A percentile compares a stretch with the other conserved stretches of the same genome.
phyloP scores from a whole-genome alignment of 2,888 invertebrate genomes.

The Eristalis pertinax region DNA sequence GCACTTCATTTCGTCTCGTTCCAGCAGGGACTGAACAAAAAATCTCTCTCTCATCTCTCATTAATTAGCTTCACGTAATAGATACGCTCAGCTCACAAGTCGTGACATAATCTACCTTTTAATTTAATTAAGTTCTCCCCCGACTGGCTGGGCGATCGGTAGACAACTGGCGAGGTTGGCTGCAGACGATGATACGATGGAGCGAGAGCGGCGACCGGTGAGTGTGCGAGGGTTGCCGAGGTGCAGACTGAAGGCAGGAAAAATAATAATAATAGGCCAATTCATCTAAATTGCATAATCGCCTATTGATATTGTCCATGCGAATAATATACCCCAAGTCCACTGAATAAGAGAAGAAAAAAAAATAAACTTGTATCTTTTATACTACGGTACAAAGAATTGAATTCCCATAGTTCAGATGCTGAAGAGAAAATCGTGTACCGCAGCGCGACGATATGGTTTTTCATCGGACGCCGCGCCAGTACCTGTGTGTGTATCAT shows the following conservation, averaged over 20 bases:
- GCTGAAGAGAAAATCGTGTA: conserved; percentile 61
- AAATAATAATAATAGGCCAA: conserved; percentile 71
- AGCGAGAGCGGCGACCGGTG: too few species aligned
- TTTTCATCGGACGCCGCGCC: conserved; percentile 49
- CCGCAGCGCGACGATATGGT: conserved; percentile 63
- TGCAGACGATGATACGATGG: too few species aligned
- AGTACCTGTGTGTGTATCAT: conserved; percentile 47
- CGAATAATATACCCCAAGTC: conserved; percentile 72
- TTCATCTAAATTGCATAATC: conserved; percentile 74
- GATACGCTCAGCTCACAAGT: conserved; percentile 62
- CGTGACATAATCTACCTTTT: conserved; percentile 72
- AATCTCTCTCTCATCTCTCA: conserved; percentile 23
- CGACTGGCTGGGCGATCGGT: conserved; percentile 6
- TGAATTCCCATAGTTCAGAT: conserved; percentile 65
- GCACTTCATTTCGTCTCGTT: neutral
- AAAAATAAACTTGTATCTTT: conserved; percentile 49
- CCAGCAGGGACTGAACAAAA: conserved; percentile 31
- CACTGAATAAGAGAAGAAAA: neutral
- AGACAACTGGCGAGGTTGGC: neutral
- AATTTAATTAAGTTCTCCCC: conserved; percentile 71
- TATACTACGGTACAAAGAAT: conserved; percentile 40
- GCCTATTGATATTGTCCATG: conserved; percentile 73
- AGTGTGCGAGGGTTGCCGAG: conserved; percentile 3
- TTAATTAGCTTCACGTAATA: conserved; percentile 68
- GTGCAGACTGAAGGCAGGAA: conserved; percentile 60